Conservation (phyloP, 2,888 invertebrate genomes). For the Cerceris rybyensis region DNA sequence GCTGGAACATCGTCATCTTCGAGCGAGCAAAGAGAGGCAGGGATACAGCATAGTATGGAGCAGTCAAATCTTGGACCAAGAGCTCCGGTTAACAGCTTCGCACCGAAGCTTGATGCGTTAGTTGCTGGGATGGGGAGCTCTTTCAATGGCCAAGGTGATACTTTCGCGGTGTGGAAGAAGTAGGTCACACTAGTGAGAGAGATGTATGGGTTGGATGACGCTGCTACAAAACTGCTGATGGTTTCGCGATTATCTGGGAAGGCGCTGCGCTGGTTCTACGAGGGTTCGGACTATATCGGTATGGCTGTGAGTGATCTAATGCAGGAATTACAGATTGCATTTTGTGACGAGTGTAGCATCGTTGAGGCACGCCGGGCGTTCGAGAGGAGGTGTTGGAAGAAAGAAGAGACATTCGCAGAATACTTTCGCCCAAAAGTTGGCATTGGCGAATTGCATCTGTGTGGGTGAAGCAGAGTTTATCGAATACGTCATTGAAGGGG, state of each 20-base stretch:
- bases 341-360: slow-evolving; percentile 5
- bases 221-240: slow-evolving; percentile 29
- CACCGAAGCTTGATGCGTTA: neutral
- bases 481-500: slow-evolving; percentile 34
- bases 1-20: neutral
- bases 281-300: slow-evolving; percentile 29
- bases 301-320: slow-evolving; percentile 20
- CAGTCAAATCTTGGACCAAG: neutral
- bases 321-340: slow-evolving; percentile 20
- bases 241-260: slow-evolving; percentile 19
- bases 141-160: slow-evolving; percentile 16
- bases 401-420: neutral
- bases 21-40: neutral
- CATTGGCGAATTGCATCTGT: slow-evolving; percentile 20
- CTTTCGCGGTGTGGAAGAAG: slow-evolving; percentile 30
- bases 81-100: no score
- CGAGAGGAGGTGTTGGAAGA: slow-evolving; percentile 13
- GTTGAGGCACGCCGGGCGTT: slow-evolving; percentile 26
- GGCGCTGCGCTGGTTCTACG: slow-evolving; percentile 37
- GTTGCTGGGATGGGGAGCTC: slow-evolving; percentile 24
- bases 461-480: slow-evolving; percentile 30
- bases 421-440: neutral
- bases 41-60: no score
- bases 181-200: slow-evolving; percentile 20
- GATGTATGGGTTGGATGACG: slow-evolving; percentile 18